Evolutionary conservation across 2,797 vertebrate genomes (phyloP), one percentile per base, ranked within the genome.

Genomic region (Anabacerthia variegaticeps): DNA sequence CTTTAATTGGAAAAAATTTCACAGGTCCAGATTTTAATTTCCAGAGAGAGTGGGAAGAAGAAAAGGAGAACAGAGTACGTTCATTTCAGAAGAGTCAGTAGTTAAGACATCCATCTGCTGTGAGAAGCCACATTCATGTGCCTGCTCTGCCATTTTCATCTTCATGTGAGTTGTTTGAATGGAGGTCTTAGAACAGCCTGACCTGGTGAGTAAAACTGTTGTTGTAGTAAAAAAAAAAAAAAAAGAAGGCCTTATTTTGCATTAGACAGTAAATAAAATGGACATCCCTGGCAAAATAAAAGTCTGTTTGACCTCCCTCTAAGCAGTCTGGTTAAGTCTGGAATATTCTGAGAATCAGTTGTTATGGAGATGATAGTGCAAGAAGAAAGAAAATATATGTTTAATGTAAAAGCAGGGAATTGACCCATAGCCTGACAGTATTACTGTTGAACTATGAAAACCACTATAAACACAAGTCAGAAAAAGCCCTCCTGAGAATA

Each of bases 1-100:
- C 58, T 94, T 96, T 97, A 96, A 96, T 94, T 95, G 95, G 92
- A 92, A 95, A 97, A 95, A 95, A 92, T 6, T 66, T 97, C 67
- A 76, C 71, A 89, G 77, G 77, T 96, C 93, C 94, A 97, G 92
- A 81, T 93, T 96, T 96, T 94, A 95, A 93, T 96, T 96, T 95
- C 91, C 86, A 92, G 90, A 4, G 86, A 96, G 82, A 90, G 77
- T 69, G 52, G 49, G 73, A 85, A 86, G 80, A 85, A 91, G 85
- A 75, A 89, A 89, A 68, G 26, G 73, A 90, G 74, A 97, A 94
- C 71, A 7, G 51, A 90, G 76, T 93, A 68, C 10, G 10, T 56
- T 93, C 80, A 79, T 93, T 95, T 95, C 67, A 73, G 67, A 83
- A 63, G 74, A 95, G 68, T 77, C 85, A 58, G 67, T 91, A 95